Conservation (phyloP, 2,888 invertebrate species). For the Melanostoma mellinum region DNA sequence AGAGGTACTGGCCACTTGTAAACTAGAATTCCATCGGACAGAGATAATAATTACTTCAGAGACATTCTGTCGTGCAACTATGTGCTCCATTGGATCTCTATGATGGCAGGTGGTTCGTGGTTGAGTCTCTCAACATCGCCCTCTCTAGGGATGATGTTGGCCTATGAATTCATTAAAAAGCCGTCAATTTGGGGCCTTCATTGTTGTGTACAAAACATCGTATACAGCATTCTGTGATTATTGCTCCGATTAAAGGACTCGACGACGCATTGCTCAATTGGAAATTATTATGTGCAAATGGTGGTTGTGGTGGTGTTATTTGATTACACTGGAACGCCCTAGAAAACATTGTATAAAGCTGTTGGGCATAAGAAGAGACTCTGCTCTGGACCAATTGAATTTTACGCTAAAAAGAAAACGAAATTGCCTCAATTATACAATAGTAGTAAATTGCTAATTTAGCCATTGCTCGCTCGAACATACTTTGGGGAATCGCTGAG, state of each 20-base stretch:
- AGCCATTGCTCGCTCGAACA: background rate
- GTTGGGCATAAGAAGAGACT: constrained; percentile 3
- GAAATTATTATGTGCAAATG: constrained; percentile 47
- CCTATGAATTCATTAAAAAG: constrained; percentile 69
- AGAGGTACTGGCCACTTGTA: constrained; percentile 37
- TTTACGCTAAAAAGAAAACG: constrained; percentile 56
- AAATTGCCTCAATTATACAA: constrained; percentile 66
- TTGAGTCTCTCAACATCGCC: constrained; percentile 11
- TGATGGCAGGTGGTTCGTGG: constrained; percentile 61
- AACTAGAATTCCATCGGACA: constrained; percentile 57
- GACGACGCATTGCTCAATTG: constrained; percentile 65
- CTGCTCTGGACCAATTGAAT: constrained; percentile 59
- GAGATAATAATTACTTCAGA: constrained; percentile 70
- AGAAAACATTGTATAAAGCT: constrained; percentile 4
- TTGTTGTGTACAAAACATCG: constrained; percentile 38
- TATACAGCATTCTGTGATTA: constrained; percentile 54
- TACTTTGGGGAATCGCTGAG: constrained; percentile 36
- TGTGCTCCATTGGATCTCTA: constrained; percentile 65
- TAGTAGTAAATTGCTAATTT: constrained; percentile 67
- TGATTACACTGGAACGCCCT: constrained; percentile 42
- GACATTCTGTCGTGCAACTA: constrained; percentile 56
- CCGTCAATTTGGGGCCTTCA: constrained; percentile 52
- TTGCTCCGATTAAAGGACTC: constrained; percentile 66
- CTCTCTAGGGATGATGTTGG: constrained; percentile 32
- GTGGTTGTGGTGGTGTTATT: constrained; percentile 33